Evolutionary conservation across 1,140 invertebrate genomes (phyloP), one percentile per base, ranked within the genome.

Genomic region (Drosophila simulans): DNA sequence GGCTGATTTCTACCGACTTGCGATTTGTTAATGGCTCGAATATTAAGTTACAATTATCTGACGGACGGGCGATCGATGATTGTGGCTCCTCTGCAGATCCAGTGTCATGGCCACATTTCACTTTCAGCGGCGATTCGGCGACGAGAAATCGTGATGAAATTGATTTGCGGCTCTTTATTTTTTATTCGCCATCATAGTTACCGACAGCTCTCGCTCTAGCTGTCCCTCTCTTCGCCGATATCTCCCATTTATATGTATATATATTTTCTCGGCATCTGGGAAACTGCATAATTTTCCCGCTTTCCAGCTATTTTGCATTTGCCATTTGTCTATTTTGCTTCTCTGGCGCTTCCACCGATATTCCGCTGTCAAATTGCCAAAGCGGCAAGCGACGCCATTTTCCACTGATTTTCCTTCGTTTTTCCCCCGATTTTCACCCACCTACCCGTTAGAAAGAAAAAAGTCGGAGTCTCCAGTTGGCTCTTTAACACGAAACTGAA

Each of bases 281-380:
- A 59, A 73, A 73, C 63, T 80, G 77, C 73, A 85, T 84, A 68
- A 85, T 85, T 85, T 85, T 85, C 68, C 80, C 84, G 79, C 82
- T 86, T 86, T 86, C 82, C 83, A 86, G 84, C 83, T 86, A 89
- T 89, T 86, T 88, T 88, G 84, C 84, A 86, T 86, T 84, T 77
- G 64, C 55, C 72, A 75, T 65, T 70, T 70, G 66, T 70, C 66
- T 57, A 20, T 35, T 55, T 56, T 56, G 58, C 59, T 45, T 74
- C 42, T 66, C 51, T 75, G 52, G 42, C 57, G 58, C 75, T 69
- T 77, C 70, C 74, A 81, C 71, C 71, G 78, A 71, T 84, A 80
- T 80, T 80, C 56, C 56, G 54, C 69, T 88, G 82, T 82, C 82
- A 88, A 86, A 88, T 86, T 88, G 83, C 64, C 83, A 86, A 86